These are phyloP conservation scores for Poecilobothrus nobilitatus DNA, from an alignment of 2,888 invertebrate species.

Conservation along the genomic window DNA sequence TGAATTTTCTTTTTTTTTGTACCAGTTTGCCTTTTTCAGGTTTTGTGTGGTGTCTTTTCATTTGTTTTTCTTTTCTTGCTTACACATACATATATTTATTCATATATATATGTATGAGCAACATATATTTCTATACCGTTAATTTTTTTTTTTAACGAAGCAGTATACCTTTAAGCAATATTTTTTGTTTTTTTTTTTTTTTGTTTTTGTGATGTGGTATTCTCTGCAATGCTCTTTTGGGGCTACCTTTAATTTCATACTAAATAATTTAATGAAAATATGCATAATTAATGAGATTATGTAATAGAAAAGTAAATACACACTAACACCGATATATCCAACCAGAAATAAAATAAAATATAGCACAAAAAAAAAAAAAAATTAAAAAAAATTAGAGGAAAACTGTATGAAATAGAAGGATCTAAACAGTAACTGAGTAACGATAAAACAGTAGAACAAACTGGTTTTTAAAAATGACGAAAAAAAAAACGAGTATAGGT, in stretches of 20 bases:
- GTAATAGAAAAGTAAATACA: conserved; percentile 20
- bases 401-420: no score
- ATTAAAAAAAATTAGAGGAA: neutral
- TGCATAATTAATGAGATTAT: conserved; percentile 27
- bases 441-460: no score
- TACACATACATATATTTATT: neutral
- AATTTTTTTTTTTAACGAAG: no score
- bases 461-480: no score
- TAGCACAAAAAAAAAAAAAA: neutral
- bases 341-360: neutral
- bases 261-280: conserved; percentile 27
- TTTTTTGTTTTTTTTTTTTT: neutral
- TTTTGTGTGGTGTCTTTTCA: neutral
- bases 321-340: neutral
- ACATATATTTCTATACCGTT: no score
- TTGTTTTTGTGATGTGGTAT: neutral
- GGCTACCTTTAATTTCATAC: conserved; percentile 23
- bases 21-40: neutral
- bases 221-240: conserved; percentile 1
- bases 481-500: no score
- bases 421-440: no score
- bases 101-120: no score
- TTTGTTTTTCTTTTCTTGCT: neutral
- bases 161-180: no score
- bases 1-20: neutral